These are phyloP conservation scores for Platynereis dumerilii DNA, from an alignment of 2,888 invertebrate species.

Conservation along the genomic window DNA sequence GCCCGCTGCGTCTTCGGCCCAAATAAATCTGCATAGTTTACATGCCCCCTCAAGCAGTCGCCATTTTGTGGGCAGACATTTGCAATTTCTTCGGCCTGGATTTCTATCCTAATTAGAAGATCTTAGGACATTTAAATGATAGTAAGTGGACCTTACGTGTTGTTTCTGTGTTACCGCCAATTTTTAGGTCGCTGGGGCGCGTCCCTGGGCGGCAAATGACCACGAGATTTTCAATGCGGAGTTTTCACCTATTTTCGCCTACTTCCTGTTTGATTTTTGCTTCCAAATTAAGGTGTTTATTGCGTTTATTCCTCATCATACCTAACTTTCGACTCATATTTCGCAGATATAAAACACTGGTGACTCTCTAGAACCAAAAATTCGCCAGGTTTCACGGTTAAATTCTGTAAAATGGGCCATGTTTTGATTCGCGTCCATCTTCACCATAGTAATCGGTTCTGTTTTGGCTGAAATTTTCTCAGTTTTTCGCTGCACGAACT, in stretches of 20 bases:
- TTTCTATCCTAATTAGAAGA: constrained; percentile 1
- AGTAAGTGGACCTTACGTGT: constrained; percentile 17
- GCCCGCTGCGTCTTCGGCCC: constrained; percentile 7
- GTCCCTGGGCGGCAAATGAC: too few relatives aligned
- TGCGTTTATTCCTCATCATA: too few relatives aligned
- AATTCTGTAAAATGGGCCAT: too few relatives aligned
- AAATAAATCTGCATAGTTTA: constrained; percentile 29
- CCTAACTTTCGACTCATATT: too few relatives aligned
- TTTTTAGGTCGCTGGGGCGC: constrained; percentile 2
- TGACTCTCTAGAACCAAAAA: too few relatives aligned
- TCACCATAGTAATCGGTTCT: too few relatives aligned
- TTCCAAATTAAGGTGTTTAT: too few relatives aligned
- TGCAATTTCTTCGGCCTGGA: constrained; percentile 25
- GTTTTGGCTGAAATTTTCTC: too few relatives aligned
- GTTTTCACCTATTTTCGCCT: constrained; percentile 26
- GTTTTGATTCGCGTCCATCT: too few relatives aligned
- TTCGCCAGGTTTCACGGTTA: too few relatives aligned
- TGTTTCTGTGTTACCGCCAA: background rate
- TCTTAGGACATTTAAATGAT: constrained; percentile 4
- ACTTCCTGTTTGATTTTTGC: constrained; percentile 15
- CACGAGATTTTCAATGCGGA: constrained; percentile 5
- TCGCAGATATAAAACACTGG: too few relatives aligned
- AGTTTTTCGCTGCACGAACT: too few relatives aligned
- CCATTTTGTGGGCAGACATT: constrained; percentile 32
- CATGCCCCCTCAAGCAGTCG: constrained; percentile 22